phyloP scores from a whole-genome alignment of 2,888 invertebrate genomes.

The Pteria penguin region DNA sequence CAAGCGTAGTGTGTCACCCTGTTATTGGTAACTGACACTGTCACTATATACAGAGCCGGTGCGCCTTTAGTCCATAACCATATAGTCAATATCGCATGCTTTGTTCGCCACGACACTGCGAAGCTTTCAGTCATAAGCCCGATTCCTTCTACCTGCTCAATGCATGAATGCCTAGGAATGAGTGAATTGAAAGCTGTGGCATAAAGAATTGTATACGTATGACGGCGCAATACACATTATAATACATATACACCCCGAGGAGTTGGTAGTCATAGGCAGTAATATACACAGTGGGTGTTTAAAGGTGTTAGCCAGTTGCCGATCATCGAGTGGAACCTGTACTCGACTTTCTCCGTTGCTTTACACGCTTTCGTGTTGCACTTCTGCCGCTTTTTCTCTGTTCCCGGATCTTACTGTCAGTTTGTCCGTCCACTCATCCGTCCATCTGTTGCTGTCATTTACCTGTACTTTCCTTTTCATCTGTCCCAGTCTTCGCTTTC shows the following conservation, averaged over 20 bases:
- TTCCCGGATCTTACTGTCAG: background rate
- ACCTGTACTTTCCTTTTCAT: conserved; percentile 7
- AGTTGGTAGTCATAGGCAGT: conserved; percentile 7
- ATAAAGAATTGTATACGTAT: background rate
- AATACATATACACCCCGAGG: conserved; percentile 1
- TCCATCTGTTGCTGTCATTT: background rate
- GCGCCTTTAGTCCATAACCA: conserved; percentile 1
- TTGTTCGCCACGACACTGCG: background rate
- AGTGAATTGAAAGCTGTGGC: conserved; percentile 8
- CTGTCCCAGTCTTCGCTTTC: background rate
- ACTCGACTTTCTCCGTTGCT: background rate
- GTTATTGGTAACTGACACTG: conserved; percentile 34
- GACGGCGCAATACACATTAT: conserved; percentile 4
- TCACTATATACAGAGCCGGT: conserved; percentile 12
- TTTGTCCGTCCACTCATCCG: background rate
- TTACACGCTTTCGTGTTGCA: background rate
- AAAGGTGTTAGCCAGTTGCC: conserved; percentile 1
- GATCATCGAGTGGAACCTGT: background rate
- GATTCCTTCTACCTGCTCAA: conserved; percentile 29
- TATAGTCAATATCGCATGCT: background rate
- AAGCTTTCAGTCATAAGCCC: conserved; percentile 20
- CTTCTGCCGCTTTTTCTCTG: background rate
- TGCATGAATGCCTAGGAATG: conserved; percentile 35
- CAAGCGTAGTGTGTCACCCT: conserved; percentile 23
- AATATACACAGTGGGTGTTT: conserved; percentile 15